Percentiles rank a stretch among this genome's conserved stretches.
phyloP scores from a whole-genome alignment of 2,888 invertebrate species.

The Lasius platythorax region DNA sequence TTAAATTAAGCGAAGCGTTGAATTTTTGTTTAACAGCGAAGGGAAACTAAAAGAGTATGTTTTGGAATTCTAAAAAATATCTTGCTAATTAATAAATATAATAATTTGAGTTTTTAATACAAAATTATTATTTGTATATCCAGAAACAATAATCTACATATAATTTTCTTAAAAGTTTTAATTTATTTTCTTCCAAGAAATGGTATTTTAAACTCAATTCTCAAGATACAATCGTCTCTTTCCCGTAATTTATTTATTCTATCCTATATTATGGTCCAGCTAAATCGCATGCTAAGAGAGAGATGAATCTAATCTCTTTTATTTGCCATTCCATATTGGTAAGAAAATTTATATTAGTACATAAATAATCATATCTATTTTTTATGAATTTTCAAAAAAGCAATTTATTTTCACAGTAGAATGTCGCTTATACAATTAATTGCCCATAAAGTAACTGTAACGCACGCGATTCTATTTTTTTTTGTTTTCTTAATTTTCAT shows the following conservation, averaged over 20 bases:
- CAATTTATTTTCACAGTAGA: neutral
- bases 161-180: neutral
- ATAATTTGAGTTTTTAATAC: neutral
- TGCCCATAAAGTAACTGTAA: neutral
- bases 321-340: neutral
- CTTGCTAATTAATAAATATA: neutral
- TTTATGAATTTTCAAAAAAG: neutral
- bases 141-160: neutral
- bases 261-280: neutral
- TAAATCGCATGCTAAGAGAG: neutral
- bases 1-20: neutral
- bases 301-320: neutral
- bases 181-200: too few species aligned
- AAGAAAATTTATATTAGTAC: neutral
- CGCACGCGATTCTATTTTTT: neutral
- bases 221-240: too few species aligned
- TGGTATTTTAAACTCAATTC: too few species aligned
- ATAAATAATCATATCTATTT: neutral
- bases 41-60: neutral
- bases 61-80: neutral
- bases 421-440: neutral
- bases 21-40: neutral
- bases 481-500: neutral
- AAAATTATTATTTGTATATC: neutral
- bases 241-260: too few species aligned